Conservation (phyloP, 2,113 vertebrate species). For the Nyctibius bracteatus region DNA sequence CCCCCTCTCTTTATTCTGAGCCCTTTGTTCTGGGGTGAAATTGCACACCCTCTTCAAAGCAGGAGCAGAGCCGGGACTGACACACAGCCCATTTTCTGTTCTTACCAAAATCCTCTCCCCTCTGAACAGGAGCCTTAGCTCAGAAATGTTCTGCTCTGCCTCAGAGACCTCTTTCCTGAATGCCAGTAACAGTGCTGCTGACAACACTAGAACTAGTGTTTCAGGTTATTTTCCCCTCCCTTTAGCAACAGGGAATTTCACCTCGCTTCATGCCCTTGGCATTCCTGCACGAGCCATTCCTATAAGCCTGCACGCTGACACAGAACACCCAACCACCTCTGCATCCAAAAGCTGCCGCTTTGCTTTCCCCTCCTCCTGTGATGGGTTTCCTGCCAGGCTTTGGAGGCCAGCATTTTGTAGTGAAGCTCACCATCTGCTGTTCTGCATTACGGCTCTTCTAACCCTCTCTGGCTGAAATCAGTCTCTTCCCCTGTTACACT, state of each 20-base stretch:
- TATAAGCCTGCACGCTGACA: background rate
- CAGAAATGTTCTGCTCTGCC: background rate
- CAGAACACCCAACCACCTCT: background rate
- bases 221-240: background rate
- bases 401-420: background rate
- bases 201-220: background rate
- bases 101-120: background rate
- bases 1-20: background rate
- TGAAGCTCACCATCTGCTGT: background rate
- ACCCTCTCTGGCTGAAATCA: background rate
- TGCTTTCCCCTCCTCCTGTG: background rate
- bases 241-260: background rate
- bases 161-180: background rate
- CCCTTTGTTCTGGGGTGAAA: background rate
- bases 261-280: fast-evolving
- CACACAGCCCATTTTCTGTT: background rate
- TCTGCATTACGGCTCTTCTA: background rate
- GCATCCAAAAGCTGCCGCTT: background rate
- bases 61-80: background rate
- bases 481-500: background rate
- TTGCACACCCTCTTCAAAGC: background rate
- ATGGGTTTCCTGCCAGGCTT: background rate
- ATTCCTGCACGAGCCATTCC: background rate
- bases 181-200: background rate
- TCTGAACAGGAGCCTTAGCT: background rate